These are phyloP conservation scores for Pseudomyrmex pallidus DNA, from an alignment of 1,140 invertebrate genomes.

Conservation along the genomic window DNA sequence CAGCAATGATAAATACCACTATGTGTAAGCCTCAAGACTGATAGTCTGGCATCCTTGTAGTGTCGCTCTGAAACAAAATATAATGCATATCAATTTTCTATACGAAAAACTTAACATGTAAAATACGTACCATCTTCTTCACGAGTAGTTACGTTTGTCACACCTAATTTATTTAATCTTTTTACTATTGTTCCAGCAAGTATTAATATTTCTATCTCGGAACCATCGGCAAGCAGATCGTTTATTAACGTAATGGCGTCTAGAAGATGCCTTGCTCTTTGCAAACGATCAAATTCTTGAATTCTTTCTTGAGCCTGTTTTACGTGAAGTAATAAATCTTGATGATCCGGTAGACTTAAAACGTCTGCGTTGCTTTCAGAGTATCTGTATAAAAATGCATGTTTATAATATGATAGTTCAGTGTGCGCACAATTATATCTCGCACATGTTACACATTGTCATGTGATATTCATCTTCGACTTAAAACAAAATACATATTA, in stretches of 20 bases:
- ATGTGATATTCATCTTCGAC: constrained; percentile 47
- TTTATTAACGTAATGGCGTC: constrained; percentile 88
- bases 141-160: constrained; percentile 61
- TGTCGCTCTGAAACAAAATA: constrained; percentile 78
- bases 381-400: constrained; percentile 42
- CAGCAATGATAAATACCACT: constrained; percentile 91
- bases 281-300: constrained; percentile 79
- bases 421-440: background rate
- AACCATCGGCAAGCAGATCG: constrained; percentile 88
- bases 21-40: constrained; percentile 81
- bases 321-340: constrained; percentile 10
- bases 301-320: constrained; percentile 79
- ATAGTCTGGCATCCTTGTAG: constrained; percentile 57
- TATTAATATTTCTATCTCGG: constrained; percentile 89
- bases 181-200: constrained; percentile 88
- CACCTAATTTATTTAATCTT: constrained; percentile 86
- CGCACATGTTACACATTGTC: constrained; percentile 39
- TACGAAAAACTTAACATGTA: background rate
- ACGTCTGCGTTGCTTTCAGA: constrained; percentile 14
- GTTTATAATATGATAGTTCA: background rate
- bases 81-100: background rate
- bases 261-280: constrained; percentile 78
- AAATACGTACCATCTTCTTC: constrained; percentile 31
- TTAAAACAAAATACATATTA: background rate
- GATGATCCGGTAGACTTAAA: constrained; percentile 26